phyloP scores from a whole-genome alignment of 2,888 invertebrate genomes.

The Sarcophaga rosellei region DNA sequence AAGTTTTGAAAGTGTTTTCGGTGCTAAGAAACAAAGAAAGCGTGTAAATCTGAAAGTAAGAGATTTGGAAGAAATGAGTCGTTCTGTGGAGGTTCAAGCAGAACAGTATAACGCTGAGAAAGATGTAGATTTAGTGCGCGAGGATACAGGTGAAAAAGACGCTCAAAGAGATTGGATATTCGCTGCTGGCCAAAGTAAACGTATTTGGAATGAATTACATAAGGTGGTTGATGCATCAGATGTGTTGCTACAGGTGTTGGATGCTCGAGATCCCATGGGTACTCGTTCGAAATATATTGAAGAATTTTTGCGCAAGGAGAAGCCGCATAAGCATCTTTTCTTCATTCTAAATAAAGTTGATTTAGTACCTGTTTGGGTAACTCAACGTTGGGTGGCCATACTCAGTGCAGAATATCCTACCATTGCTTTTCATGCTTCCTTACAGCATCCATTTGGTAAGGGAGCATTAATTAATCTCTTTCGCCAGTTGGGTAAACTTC shows the following conservation, averaged over 20 bases:
- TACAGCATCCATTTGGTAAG: constrained; percentile 99
- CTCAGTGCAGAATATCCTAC: constrained; percentile 98
- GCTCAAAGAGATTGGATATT: constrained; percentile 96
- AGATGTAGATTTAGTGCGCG: constrained; percentile 91
- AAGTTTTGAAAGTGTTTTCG: constrained; percentile 96
- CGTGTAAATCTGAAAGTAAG: constrained; percentile 89
- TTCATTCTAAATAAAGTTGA: constrained; percentile 98
- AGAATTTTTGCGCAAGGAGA: constrained; percentile 95
- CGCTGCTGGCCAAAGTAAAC: constrained; percentile 96
- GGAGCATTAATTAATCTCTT: constrained; percentile 97
- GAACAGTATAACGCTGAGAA: constrained; percentile 91
- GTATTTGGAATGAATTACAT: constrained; percentile 99
- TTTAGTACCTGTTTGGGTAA: constrained; percentile 98
- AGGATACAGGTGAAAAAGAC: constrained; percentile 90
- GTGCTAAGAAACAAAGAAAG: constrained; percentile 95
- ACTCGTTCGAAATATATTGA: constrained; percentile 96
- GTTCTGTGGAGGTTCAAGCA: constrained; percentile 86
- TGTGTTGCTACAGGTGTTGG: constrained; percentile 96
- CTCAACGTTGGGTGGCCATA: constrained; percentile 98
- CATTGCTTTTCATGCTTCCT: constrained; percentile 98
- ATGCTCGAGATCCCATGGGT: constrained; percentile 98
- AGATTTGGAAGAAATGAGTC: constrained; percentile 90
- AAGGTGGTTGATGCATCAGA: constrained; percentile 99
- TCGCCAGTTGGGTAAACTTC: constrained; percentile 96
- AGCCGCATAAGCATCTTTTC: constrained; percentile 97